Evolutionary conservation across 2,888 invertebrate species (phyloP).

Genomic region (Andrena praecox): DNA sequence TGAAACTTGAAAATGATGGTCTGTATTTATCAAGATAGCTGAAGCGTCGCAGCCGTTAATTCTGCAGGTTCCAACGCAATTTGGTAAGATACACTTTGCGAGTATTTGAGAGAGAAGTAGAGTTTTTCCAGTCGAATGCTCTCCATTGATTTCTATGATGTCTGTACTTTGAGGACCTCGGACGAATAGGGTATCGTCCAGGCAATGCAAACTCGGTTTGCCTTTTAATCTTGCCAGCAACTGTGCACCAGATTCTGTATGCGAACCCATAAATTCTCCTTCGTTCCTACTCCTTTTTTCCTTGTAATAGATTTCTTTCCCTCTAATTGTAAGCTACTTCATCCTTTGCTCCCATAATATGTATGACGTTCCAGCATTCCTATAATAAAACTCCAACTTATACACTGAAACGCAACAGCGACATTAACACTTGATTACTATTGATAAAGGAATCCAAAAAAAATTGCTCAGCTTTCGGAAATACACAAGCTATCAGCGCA

Average conservation of each 20-base stretch:
- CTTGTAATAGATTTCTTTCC: no score
- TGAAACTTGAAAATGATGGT: slow-evolving; percentile 85
- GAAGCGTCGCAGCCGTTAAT: slow-evolving; percentile 84
- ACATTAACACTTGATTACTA: no score
- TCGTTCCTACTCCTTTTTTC: background rate
- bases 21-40: slow-evolving; percentile 85
- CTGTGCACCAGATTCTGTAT: slow-evolving; percentile 87
- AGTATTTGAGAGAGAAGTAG: slow-evolving; percentile 85
- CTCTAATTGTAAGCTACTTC: no score
- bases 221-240: slow-evolving; percentile 86
- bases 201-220: slow-evolving; percentile 84
- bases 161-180: slow-evolving; percentile 83
- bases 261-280: slow-evolving; percentile 47
- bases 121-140: slow-evolving; percentile 85
- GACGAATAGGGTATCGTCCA: slow-evolving; percentile 86
- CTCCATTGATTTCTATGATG: slow-evolving; percentile 86
- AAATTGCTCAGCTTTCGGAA: no score
- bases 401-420: no score
- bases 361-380: no score
- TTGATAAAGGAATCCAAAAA: no score
- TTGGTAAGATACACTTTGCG: slow-evolving; percentile 85
- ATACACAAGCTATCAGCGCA: no score
- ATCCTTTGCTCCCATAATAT: no score
- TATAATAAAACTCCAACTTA: no score
- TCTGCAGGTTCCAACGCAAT: slow-evolving; percentile 69